Conservation (phyloP, 2,888 invertebrate species). For the Patella caerulea region DNA sequence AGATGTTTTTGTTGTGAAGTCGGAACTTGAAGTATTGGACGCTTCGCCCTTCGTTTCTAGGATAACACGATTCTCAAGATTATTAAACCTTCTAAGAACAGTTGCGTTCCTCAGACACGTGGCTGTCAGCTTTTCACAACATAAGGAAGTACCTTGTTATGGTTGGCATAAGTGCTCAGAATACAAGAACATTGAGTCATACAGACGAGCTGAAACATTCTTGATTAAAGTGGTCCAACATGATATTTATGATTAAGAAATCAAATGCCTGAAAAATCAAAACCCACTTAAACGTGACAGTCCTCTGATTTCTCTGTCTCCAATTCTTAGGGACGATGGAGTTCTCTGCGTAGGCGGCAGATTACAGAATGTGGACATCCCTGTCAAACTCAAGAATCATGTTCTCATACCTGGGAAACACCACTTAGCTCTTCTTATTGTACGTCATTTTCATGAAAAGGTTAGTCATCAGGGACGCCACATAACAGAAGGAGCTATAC, state of each 20-base stretch:
- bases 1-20: too few species aligned
- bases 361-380: constrained; percentile 25
- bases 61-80: background rate
- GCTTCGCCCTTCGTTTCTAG: too few species aligned
- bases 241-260: background rate
- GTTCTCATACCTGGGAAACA: constrained; percentile 39
- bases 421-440: constrained; percentile 29
- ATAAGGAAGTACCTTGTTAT: background rate
- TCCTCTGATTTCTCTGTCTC: constrained; percentile 22
- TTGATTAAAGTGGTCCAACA: constrained; percentile 11
- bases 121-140: too few species aligned
- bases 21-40: too few species aligned
- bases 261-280: background rate
- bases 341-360: constrained; percentile 36
- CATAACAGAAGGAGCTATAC: constrained; percentile 36
- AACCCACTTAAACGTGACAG: background rate
- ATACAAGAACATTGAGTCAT: too few species aligned
- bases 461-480: constrained; percentile 38
- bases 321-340: constrained; percentile 24
- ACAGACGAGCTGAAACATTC: constrained; percentile 81
- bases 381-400: constrained; percentile 32
- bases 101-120: constrained; percentile 9
- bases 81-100: background rate
- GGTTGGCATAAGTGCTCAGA: too few species aligned
- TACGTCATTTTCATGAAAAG: constrained; percentile 29